These are phyloP conservation scores for Syrphus vitripennis DNA, from an alignment of 2,888 invertebrate genomes.

Conservation along the genomic window DNA sequence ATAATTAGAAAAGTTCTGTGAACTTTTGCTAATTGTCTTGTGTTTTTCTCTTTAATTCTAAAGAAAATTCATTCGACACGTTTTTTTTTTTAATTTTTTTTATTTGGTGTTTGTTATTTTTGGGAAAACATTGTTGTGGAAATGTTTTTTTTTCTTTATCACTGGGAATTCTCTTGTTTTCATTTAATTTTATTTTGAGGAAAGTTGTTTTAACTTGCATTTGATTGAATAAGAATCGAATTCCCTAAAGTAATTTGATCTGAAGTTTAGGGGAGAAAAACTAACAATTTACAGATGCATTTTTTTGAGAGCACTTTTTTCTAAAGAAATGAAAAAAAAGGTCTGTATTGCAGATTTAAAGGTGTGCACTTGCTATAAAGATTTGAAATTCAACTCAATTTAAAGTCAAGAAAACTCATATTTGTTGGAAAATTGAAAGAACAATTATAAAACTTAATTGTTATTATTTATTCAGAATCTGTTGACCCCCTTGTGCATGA, in stretches of 20 bases:
- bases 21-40: slow-evolving; percentile 70
- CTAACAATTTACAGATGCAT: background rate
- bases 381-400: no score
- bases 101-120: background rate
- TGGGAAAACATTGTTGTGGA: slow-evolving; percentile 54
- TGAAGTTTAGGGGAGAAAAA: background rate
- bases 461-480: no score
- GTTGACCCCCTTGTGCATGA: no score
- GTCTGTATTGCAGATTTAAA: no score
- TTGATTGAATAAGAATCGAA: background rate
- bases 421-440: no score
- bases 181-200: slow-evolving; percentile 16
- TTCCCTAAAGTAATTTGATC: background rate
- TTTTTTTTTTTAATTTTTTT: background rate
- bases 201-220: background rate
- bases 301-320: background rate
- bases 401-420: no score
- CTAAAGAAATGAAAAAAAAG: no score
- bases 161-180: background rate
- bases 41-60: slow-evolving; percentile 58
- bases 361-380: no score
- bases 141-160: slow-evolving; percentile 20
- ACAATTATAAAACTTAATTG: no score
- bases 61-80: slow-evolving; percentile 12
- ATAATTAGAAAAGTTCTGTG: slow-evolving; percentile 70